Conservation (phyloP, 2,888 invertebrate species). For the Elmis aenea region DNA sequence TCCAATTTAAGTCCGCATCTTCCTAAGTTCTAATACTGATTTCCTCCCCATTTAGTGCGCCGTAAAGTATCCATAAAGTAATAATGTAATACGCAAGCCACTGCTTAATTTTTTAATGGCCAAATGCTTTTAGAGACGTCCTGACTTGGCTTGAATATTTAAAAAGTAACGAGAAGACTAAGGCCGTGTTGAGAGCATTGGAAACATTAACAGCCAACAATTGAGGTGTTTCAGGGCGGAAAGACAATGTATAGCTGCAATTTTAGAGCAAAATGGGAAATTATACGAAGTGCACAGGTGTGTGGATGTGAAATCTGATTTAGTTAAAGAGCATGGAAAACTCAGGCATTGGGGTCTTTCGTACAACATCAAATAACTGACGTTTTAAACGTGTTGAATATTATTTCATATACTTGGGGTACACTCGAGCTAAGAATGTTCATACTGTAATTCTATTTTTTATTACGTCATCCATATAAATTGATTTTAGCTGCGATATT, state of each 20-base stretch:
- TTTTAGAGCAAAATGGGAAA: slow-evolving; percentile 31
- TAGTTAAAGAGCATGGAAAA: slow-evolving; percentile 18
- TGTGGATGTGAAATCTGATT: slow-evolving; percentile 33
- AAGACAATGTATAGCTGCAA: slow-evolving; percentile 41
- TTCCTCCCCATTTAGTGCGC: slow-evolving; percentile 43
- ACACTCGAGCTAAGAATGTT: too few species aligned
- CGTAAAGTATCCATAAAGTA: slow-evolving; percentile 48
- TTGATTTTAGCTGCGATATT: too few species aligned
- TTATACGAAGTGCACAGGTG: slow-evolving; percentile 32
- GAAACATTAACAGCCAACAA: slow-evolving; percentile 38
- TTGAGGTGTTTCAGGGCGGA: slow-evolving; percentile 33
- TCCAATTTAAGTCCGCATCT: slow-evolving; percentile 17
- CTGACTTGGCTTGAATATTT: slow-evolving; percentile 46
- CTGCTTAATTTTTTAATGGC: slow-evolving; percentile 58
- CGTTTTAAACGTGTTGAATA: too few species aligned
- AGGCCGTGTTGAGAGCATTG: slow-evolving; percentile 31
- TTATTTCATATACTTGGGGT: too few species aligned
- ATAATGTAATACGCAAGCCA: slow-evolving; percentile 46
- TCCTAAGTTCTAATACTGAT: slow-evolving; percentile 30
- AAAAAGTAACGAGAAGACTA: slow-evolving; percentile 43
- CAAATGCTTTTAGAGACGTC: slow-evolving; percentile 60
- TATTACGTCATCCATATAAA: too few species aligned
- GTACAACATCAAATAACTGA: too few species aligned
- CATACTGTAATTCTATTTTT: too few species aligned
- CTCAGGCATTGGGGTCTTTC: too few species aligned